Base-by-base conservation (phyloP, 2,888 invertebrate genomes). In the Oscheius sp. region DNA sequence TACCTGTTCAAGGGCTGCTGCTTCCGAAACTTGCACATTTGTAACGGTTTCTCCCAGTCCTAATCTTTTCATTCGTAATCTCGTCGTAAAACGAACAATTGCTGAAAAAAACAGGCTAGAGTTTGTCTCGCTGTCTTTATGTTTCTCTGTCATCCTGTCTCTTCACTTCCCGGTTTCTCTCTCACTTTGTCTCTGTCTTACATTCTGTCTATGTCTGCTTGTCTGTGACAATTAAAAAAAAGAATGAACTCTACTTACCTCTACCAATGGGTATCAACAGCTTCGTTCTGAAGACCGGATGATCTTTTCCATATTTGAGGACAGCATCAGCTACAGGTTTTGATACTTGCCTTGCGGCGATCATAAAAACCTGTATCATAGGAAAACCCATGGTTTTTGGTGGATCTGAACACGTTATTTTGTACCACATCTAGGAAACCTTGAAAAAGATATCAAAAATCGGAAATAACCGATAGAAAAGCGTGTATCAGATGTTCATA, bases 301-400 rank as follows among this genome's bases (percentile, higher is more conserved):
- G 87, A 53, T 83, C 76, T 70, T 83, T 85, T 73, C 87, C 87
- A 70, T 86, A 85, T 55, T 77, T 74, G 33, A 87, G 79, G 33
- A 87, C 78, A 42, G 77, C 76, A 57, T 87, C 87, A 57, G 87
- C 84, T 13, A 87, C 79, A 29, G 88, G 88, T 78, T 85, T 88
- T 9, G 88, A 86, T 60, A 88, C 63, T 80, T 88, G 88, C 76
- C 88, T 75, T 7, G 86, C 88, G 72, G 85, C 83, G 73, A 88
- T 88, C 86, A 88, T 84, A 63, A 86, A 80, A 21, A 88, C 83
- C 78, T 88, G 88, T 68, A 88, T 80, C 83, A 85, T 85, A 9
- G 88, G 88, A 50, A 88, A 80, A 42, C 88, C 88, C 88, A 88
- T 88, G 29, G 11, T 60, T 60, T 42, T 42, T 55, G 55, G 55